These are phyloP conservation scores for Chloroceryle inda DNA, from an alignment of 2,797 vertebrate genomes.

Conservation along the genomic window DNA sequence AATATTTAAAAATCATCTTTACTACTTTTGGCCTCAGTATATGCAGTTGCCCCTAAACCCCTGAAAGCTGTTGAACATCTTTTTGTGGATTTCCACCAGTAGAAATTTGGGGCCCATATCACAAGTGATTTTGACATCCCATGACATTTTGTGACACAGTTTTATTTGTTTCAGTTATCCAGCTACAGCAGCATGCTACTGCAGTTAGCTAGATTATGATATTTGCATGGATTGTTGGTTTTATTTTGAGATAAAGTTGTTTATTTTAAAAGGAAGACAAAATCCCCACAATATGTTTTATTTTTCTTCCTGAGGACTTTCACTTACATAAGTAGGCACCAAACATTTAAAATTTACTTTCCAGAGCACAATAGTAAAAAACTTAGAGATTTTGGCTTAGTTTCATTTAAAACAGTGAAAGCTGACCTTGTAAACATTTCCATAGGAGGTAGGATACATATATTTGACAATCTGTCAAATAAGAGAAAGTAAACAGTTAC, in stretches of 20 bases:
- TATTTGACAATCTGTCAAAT: slow-evolving; percentile 81
- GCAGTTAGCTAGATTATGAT: background rate
- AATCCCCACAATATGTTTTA: background rate
- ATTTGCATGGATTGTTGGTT: background rate
- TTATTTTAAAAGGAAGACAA: background rate
- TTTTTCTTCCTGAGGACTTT: slow-evolving; percentile 64
- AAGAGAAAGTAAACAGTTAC: slow-evolving; percentile 81
- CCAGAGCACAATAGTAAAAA: slow-evolving; percentile 67
- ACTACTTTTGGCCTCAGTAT: background rate
- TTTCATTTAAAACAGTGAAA: slow-evolving; percentile 72
- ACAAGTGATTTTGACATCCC: background rate
- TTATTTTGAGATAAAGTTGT: background rate
- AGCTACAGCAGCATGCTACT: background rate
- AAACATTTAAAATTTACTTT: slow-evolving; percentile 61
- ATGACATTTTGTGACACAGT: background rate
- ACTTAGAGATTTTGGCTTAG: slow-evolving; percentile 54
- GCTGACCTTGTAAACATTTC: slow-evolving; percentile 85
- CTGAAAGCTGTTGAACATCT: rapidly evolving
- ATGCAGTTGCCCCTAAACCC: background rate
- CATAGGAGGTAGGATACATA: slow-evolving; percentile 84
- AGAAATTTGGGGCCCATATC: background rate
- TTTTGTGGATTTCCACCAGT: background rate
- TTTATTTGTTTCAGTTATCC: background rate
- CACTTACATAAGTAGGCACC: slow-evolving; percentile 46
- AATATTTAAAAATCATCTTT: background rate